Evolutionary conservation across 2,888 invertebrate species (phyloP).

Genomic region (Rhyacophila evoluta): DNA sequence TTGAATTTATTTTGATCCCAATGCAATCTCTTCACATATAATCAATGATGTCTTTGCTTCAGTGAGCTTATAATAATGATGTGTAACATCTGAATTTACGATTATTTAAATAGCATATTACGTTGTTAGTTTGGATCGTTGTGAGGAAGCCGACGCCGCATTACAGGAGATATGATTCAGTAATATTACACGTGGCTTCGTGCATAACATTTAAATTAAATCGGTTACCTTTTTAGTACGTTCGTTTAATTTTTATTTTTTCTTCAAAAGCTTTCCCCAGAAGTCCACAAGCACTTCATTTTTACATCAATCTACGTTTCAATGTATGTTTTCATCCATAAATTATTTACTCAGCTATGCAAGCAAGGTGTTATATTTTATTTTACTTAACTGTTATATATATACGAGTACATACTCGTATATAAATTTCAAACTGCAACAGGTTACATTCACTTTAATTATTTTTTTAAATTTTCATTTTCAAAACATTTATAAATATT

Average conservation of each 20-base stretch:
- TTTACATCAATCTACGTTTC: too few species aligned
- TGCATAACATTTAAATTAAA: slow-evolving; percentile 3
- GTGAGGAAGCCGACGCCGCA: not conserved
- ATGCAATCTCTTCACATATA: not conserved
- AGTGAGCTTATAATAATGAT: not conserved
- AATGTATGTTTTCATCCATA: too few species aligned
- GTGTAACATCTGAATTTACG: slow-evolving; percentile 16
- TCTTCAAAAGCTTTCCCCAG: not conserved
- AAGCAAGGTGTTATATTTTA: too few species aligned
- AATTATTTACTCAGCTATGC: too few species aligned
- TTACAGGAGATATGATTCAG: slow-evolving; percentile 34
- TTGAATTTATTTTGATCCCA: not conserved
- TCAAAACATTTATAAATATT: too few species aligned
- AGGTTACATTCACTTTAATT: too few species aligned
- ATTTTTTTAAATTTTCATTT: too few species aligned
- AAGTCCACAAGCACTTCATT: not conserved
- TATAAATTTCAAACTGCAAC: too few species aligned
- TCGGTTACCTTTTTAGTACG: not conserved
- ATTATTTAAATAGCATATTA: slow-evolving; percentile 28
- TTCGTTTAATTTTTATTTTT: not conserved
- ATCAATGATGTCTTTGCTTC: not conserved
- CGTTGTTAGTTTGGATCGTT: not conserved
- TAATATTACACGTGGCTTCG: slow-evolving; percentile 29
- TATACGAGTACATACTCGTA: too few species aligned
- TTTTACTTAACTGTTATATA: too few species aligned